Base-by-base conservation (phyloP, 2,888 invertebrate genomes). In the Thymelicus sylvestris region DNA sequence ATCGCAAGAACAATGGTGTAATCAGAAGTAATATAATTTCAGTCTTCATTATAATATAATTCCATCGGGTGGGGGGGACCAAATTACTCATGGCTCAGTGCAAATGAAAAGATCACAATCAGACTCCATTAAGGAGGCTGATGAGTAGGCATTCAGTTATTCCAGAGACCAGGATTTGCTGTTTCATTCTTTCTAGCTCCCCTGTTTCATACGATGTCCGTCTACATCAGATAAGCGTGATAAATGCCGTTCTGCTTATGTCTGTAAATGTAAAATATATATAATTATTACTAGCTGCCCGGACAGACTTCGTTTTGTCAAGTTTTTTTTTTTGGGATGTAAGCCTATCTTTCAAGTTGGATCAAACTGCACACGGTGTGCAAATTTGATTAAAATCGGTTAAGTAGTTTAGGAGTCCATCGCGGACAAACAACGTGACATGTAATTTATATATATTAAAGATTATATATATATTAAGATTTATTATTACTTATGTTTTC, bases 51-150 rank as follows among this genome's bases (percentile, higher is more conserved):
- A 90, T 88, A 89, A 88, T 90, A 90, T 88, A 89, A 88, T 85
- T 86, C 84, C 82, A 86, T 87, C 82, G 83, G 81, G 68, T 77
- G 80, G 31, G 31, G 31, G 31, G 31, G 77, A 75, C 73, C 79
- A 77, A 86, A 88, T 90, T 88, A 88, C 87, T 89, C 82, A 86
- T 84, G 86, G 87, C 83, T 86, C 83, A 85, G 86, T 90, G 89
- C 86, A 88, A 90, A 92, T 90, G 91, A 90, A 90, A 90, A 90
- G 91, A 92, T 92, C 87, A 84, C 87, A 91, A 92, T 92, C 91
- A 81, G 74, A 75, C 78, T 79, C 82, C 83, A 88, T 89, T 89
- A 89, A 80, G 74, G 74, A 61, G 79, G 73, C 76, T 83, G 87
- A 86, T 89, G 88, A 89, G 83, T 83, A 79, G 74, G 84, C 83